These are phyloP conservation scores for Anoplopoma fimbria DNA, from an alignment of 2,113 vertebrate species.

Conservation along the genomic window DNA sequence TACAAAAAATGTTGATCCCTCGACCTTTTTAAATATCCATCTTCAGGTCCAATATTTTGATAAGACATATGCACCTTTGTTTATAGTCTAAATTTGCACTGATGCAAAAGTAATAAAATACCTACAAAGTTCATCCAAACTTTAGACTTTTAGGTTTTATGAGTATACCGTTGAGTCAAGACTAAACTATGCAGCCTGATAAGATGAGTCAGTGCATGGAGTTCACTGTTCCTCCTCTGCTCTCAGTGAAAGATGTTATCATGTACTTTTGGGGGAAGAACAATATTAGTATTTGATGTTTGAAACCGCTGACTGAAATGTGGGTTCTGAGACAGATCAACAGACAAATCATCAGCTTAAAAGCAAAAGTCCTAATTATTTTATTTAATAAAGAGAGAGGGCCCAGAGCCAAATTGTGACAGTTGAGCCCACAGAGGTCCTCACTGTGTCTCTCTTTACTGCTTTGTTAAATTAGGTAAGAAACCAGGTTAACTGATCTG, in stretches of 20 bases:
- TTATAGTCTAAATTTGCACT: slow-evolving; percentile 23
- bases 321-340: neutral
- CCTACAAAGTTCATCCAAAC: slow-evolving; percentile 30
- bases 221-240: slow-evolving; percentile 11
- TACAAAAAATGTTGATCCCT: neutral
- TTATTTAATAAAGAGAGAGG: slow-evolving; percentile 13
- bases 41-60: neutral
- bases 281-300: slow-evolving; percentile 9
- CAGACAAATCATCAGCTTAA: slow-evolving; percentile 1
- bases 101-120: slow-evolving; percentile 18
- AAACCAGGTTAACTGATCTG: neutral
- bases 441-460: neutral
- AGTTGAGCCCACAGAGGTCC: neutral
- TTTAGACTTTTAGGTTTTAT: slow-evolving; percentile 38
- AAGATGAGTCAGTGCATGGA: neutral
- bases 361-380: slow-evolving; percentile 14
- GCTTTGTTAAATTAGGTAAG: slow-evolving; percentile 22
- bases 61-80: slow-evolving; percentile 10
- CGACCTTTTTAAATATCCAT: neutral
- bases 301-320: slow-evolving; percentile 13
- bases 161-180: slow-evolving; percentile 38
- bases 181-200: slow-evolving; percentile 44
- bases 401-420: slow-evolving; percentile 18
- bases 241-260: slow-evolving; percentile 37
- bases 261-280: slow-evolving; percentile 3